Base-by-base conservation (phyloP, 2,797 vertebrate species). In the Pelobates cultripes region DNA sequence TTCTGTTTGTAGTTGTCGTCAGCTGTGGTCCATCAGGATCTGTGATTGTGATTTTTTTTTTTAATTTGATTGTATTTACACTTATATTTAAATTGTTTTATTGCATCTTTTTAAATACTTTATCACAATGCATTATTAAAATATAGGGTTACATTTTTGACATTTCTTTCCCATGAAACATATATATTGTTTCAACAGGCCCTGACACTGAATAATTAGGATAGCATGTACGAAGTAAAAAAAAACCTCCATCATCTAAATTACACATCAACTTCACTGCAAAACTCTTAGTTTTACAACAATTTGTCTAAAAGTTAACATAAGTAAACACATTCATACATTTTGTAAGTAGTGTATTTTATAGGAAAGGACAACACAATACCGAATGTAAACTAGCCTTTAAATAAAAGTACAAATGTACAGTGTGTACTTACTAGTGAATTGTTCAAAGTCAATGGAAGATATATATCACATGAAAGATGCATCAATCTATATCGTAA, bases 401-500 rank as follows among this genome's bases (percentile, higher is more conserved):
- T 45, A 78, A 40, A 64, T 64, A 61, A 73, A 73, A 45, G 15
- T 73, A 40, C 12, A 73, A 40, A 42, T 64, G 55, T 57, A 70
- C 66, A 53, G 45, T 64, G 57, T 28, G 43, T 41, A 68, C 43
- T 57, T 70, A 75, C 71, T 28, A 68, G 14, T 57, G 41, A 55
- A 74, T 67, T 68, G 71, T 66, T 80, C 73, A 69, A 80, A 55
- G 72, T 75, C 73, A 75, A 81, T 42, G 75, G 45, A 72, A 60
- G 40, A 66, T 67, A 79, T 84, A 79, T 79, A 80, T 79, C 67
- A 71, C 47, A 66, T 67, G 44, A 40, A 64, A 71, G 45, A 78
- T 78, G 60, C 60, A 83, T 77, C 51, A 78, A 77, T 73, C 71
- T 66, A 73, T 60, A 43, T 47, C 53, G 13, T 71, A 14, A 72